phyloP scores from a whole-genome alignment of 2,797 vertebrate species.

The Chrysocyon brachyurus region DNA sequence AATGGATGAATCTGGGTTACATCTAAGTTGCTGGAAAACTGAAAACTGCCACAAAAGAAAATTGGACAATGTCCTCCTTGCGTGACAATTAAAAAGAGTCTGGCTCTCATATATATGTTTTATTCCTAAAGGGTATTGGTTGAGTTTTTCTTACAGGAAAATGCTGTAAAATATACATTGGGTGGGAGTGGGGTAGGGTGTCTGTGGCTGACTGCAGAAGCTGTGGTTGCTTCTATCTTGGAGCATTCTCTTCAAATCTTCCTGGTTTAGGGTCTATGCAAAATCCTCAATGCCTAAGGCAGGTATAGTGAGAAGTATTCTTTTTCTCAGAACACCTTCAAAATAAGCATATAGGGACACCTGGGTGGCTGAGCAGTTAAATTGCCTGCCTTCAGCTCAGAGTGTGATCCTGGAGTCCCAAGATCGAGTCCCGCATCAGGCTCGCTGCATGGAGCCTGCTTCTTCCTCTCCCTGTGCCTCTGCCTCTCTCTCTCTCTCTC shows the following conservation, averaged over 20 bases:
- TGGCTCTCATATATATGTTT: constrained; percentile 63
- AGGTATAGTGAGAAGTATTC: neutral
- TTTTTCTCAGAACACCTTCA: neutral
- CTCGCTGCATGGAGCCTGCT: no score
- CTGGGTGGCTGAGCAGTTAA: no score
- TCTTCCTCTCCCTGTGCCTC: no score
- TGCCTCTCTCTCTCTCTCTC: no score
- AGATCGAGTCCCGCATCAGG: no score
- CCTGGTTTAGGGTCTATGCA: neutral
- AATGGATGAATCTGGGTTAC: constrained; percentile 82
- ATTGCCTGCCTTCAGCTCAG: no score
- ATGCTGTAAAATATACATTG: neutral
- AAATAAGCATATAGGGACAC: no score
- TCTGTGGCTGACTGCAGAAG: neutral
- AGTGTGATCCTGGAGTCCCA: no score
- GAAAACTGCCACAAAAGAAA: constrained; percentile 83
- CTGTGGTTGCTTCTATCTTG: neutral
- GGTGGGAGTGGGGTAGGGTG: no score
- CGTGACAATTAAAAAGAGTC: constrained; percentile 76
- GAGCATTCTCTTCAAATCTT: neutral
- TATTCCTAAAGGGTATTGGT: neutral
- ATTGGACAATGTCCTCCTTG: constrained; percentile 84
- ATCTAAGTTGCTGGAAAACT: constrained; percentile 81
- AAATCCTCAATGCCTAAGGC: neutral
- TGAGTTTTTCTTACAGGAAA: neutral